Conservation (phyloP, 2,797 vertebrate species). For the Molossus alvarezi region DNA sequence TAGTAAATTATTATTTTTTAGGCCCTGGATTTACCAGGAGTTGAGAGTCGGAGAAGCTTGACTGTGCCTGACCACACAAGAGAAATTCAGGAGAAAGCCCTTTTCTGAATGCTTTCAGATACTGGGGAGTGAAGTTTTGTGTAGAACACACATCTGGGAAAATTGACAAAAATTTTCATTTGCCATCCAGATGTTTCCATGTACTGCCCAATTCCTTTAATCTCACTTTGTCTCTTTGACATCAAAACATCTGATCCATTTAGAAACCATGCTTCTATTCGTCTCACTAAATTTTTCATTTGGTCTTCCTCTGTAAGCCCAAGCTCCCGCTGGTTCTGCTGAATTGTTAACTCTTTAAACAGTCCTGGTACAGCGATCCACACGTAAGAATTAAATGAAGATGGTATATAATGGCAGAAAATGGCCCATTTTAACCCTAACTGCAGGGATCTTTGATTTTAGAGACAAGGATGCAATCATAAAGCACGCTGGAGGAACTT, state of each 20-base stretch:
- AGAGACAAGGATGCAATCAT: background rate
- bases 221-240: conserved; percentile 32
- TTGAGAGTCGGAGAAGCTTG: background rate
- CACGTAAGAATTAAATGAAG: background rate
- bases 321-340: background rate
- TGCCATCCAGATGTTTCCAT: conserved; percentile 61
- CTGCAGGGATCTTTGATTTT: conserved; percentile 15
- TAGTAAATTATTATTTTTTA: background rate
- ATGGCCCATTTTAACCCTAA: background rate
- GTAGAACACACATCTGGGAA: conserved; percentile 31
- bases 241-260: conserved; percentile 25
- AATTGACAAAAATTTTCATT: conserved; percentile 9
- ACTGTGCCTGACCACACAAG: background rate
- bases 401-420: background rate
- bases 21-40: background rate
- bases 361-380: background rate
- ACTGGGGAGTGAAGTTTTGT: background rate
- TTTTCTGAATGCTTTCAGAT: background rate
- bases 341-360: background rate
- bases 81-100: background rate
- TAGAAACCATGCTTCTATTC: background rate
- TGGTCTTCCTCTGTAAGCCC: background rate
- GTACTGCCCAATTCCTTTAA: conserved; percentile 5
- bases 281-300: conserved; percentile 43
- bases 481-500: background rate